Evolutionary conservation across 2,113 vertebrate genomes (phyloP).

Genomic region (Gobio gobio): DNA sequence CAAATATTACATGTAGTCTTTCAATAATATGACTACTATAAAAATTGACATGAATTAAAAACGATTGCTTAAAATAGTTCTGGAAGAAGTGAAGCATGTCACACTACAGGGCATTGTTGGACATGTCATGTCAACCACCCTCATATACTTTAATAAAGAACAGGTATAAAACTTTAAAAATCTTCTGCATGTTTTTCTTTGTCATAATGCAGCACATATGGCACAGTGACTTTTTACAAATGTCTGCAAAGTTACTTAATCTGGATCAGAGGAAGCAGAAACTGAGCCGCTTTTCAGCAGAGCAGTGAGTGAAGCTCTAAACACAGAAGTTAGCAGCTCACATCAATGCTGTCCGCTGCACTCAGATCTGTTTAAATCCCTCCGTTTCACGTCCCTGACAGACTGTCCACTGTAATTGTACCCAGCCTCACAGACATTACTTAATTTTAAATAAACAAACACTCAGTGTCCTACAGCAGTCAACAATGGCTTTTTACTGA

Average conservation of each 20-base stretch:
- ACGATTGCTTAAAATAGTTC: not conserved
- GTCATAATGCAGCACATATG: conserved; percentile 57
- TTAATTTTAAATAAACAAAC: conserved; percentile 2
- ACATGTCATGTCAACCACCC: not conserved
- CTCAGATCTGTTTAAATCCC: conserved; percentile 4
- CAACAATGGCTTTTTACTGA: not conserved
- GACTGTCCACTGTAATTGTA: conserved; percentile 22
- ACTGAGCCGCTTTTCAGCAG: conserved; percentile 38
- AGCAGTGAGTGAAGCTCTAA: not conserved
- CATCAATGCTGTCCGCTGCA: not conserved
- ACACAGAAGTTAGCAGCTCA: not conserved
- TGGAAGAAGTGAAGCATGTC: not conserved
- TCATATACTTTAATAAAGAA: not conserved
- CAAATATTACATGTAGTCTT: not conserved
- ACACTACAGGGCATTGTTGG: not conserved
- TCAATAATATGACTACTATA: not conserved
- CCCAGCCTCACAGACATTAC: not conserved
- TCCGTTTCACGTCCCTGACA: conserved; percentile 9
- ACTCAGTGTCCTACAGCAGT: not conserved
- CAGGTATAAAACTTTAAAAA: conserved; percentile 28
- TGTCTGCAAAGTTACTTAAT: conserved; percentile 54
- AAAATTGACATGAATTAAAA: not conserved
- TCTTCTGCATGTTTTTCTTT: conserved; percentile 33
- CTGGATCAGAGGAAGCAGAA: conserved; percentile 52
- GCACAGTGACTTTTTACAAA: conserved; percentile 51